phyloP scores from a whole-genome alignment of 1,140 invertebrate genomes.

The Cardiocondyla obscurior region DNA sequence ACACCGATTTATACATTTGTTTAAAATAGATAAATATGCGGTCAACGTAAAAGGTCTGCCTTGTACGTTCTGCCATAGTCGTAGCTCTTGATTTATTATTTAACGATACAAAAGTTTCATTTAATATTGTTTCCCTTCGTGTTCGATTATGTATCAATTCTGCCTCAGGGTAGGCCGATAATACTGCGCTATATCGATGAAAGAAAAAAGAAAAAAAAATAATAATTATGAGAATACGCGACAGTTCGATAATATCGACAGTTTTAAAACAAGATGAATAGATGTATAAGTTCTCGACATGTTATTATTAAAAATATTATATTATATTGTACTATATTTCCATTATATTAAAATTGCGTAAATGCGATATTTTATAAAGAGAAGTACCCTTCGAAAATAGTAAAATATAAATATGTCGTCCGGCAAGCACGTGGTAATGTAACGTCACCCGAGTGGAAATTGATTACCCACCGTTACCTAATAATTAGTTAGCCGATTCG shows the following conservation, averaged over 20 bases:
- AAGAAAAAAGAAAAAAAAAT: neutral
- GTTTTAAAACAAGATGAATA: neutral
- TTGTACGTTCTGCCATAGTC: constrained; percentile 19
- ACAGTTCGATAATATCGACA: neutral
- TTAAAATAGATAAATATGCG: constrained; percentile 74
- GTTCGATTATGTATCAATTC: constrained; percentile 9
- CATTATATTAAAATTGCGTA: neutral
- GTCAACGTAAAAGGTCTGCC: constrained; percentile 43
- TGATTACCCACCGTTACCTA: no score
- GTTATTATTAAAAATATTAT: neutral
- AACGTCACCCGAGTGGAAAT: no score
- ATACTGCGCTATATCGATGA: neutral
- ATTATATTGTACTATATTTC: neutral
- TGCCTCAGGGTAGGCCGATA: neutral
- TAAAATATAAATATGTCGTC: no score
- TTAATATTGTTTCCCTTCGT: neutral
- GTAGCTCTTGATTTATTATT: constrained; percentile 26
- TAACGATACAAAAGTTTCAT: constrained; percentile 7
- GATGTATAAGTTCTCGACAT: neutral
- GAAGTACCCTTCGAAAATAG: neutral
- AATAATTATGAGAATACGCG: neutral
- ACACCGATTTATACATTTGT: constrained; percentile 83
- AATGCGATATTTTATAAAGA: neutral
- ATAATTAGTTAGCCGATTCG: no score
- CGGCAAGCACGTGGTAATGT: no score